Conservation (phyloP, 2,888 invertebrate species). For the Drosophila robusta region DNA sequence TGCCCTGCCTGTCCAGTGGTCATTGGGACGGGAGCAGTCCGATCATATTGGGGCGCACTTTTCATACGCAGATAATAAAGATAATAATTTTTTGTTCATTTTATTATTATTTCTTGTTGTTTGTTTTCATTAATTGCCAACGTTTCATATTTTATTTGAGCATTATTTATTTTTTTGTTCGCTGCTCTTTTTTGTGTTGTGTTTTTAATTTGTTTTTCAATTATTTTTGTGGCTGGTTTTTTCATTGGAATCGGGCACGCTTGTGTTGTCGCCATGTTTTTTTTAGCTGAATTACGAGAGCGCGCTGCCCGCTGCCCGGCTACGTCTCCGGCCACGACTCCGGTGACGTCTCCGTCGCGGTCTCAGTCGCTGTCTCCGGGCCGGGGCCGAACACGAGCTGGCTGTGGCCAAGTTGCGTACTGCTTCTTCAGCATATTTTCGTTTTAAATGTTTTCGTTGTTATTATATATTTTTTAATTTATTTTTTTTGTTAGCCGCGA, state of each 20-base stretch:
- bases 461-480: slow-evolving; percentile 18
- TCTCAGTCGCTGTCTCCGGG: neutral
- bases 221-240: slow-evolving; percentile 71
- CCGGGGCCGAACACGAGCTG: slow-evolving; percentile 39
- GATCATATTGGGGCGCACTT: slow-evolving; percentile 28
- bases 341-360: neutral
- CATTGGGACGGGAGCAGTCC: slow-evolving; percentile 18
- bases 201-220: slow-evolving; percentile 80
- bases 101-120: slow-evolving; percentile 1
- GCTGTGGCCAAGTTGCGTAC: slow-evolving; percentile 28
- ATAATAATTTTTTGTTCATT: slow-evolving; percentile 28
- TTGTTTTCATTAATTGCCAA: slow-evolving; percentile 73
- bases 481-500: slow-evolving; percentile 41
- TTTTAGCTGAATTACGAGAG: slow-evolving; percentile 58
- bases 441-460: neutral
- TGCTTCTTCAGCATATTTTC: slow-evolving; percentile 37
- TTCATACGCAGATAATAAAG: slow-evolving; percentile 47
- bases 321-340: neutral
- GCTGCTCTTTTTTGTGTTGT: slow-evolving; percentile 32
- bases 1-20: slow-evolving; percentile 40
- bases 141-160: slow-evolving; percentile 78
- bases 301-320: slow-evolving; percentile 24
- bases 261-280: slow-evolving; percentile 81
- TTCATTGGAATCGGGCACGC: slow-evolving; percentile 73
- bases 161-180: slow-evolving; percentile 31